Conservation (phyloP, 2,797 vertebrate species). For the Florisuga fusca region DNA sequence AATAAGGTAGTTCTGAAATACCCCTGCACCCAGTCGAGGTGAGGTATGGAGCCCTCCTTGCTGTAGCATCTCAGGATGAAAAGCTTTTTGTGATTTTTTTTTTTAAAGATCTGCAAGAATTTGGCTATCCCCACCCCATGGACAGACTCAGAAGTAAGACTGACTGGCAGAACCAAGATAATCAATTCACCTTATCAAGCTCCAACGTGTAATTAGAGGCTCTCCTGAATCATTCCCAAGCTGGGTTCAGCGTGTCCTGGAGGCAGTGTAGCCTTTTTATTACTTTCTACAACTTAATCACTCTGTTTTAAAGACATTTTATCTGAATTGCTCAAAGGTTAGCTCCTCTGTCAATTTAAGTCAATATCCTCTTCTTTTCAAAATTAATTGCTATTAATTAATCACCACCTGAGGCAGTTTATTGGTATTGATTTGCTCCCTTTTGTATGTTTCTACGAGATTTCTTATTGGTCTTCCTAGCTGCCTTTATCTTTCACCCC, state of each 20-base stretch:
- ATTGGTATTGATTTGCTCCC: constrained; percentile 69
- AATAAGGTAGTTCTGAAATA: fast-evolving
- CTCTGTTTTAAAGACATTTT: constrained; percentile 66
- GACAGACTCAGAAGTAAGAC: not conserved
- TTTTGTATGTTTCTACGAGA: constrained; percentile 60
- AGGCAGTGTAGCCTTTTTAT: constrained; percentile 36
- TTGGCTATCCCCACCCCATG: fast-evolving
- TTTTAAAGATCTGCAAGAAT: not conserved
- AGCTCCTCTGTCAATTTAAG: constrained; percentile 64
- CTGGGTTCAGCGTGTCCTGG: not conserved
- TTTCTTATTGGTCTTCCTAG: not conserved
- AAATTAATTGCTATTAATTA: constrained; percentile 78
- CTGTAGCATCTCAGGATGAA: not conserved
- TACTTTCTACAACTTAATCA: constrained; percentile 73
- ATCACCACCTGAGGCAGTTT: constrained; percentile 70
- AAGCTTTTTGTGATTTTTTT: not conserved
- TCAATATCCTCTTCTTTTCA: constrained; percentile 72
- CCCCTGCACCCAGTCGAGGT: fast-evolving
- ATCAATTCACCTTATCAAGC: constrained; percentile 32
- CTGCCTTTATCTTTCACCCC: not conserved
- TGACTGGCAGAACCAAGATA: not conserved
- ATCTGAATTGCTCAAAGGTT: constrained; percentile 69
- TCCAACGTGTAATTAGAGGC: not conserved
- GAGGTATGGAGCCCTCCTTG: fast-evolving
- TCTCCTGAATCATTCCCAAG: not conserved